Base-by-base conservation (phyloP, 2,888 invertebrate species). In the Pheosia gnoma region DNA sequence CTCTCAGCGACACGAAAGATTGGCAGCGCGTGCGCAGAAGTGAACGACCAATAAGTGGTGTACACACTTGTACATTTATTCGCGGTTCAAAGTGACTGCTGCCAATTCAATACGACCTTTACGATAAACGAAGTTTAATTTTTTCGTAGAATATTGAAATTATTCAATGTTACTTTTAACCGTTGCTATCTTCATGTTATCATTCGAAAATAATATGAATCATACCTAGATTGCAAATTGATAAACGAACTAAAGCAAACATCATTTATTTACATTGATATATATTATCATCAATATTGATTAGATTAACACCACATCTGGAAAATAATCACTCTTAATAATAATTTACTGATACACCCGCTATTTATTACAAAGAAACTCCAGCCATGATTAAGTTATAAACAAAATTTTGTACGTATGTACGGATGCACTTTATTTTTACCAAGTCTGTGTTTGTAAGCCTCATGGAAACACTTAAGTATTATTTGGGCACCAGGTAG, bases 11-110 rank as follows among this genome's bases (percentile, higher is more conserved):
- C 77, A 60, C 47, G 52, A 58, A 57, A 57, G 36, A 59, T 49
- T 56, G 25, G 37, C 58, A 57, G 63, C 78, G 74, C 75, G 71
- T 68, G 74, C 78, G 71, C 68, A 55, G 62, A 53, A 37, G 56
- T 66, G 58, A 59, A 57, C 59, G 59, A 36, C 65, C 45, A 56
- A 57, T 65, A 74, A 64, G 77, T 51, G 25, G 53, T 38, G 61
- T 69, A 11, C 62, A 74, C 62, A 70, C 52, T 58, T 36, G 58
- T 61, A 53, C 45, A 54, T 54, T 55, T 41, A 49, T 58, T 62
- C 25, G 51, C 37, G 5, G 38, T 51, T 43, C 62, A 62, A 57
- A 57, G 52, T 65, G 65, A 65, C 65, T 58, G 59, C 55, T 51
- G 25, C 36, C 6, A 45, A 45, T 10, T 45, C 9, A 56, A 10